Conservation (phyloP, 2,113 vertebrate genomes). For the Theristicus caerulescens region DNA sequence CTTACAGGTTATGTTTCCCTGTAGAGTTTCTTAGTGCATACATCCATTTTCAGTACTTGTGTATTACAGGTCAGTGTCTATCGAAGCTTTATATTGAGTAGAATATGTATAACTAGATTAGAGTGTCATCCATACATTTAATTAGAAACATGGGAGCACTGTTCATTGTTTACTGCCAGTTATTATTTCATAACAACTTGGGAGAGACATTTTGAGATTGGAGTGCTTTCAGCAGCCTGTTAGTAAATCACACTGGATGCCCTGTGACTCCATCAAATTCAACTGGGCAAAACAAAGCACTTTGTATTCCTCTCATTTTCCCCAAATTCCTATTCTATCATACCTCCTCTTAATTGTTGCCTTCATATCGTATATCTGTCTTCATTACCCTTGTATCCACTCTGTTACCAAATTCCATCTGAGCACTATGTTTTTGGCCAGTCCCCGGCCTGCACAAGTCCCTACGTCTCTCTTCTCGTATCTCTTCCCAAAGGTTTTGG, state of each 20-base stretch:
- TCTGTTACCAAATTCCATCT: background rate
- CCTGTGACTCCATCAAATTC: background rate
- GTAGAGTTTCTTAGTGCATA: background rate
- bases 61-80: background rate
- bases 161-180: background rate
- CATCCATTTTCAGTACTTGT: background rate
- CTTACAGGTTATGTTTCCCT: background rate
- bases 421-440: background rate
- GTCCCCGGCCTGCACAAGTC: background rate
- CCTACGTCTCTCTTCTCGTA: rapidly evolving
- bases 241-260: background rate
- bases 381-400: background rate
- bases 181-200: background rate
- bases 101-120: background rate
- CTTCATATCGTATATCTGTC: rapidly evolving
- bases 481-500: background rate
- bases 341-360: background rate
- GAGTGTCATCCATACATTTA: background rate
- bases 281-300: rapidly evolving
- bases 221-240: background rate
- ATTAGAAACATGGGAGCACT: background rate
- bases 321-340: background rate
- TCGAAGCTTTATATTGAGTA: background rate
- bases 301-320: background rate
- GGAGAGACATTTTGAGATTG: background rate